Base-by-base conservation (phyloP, 1,140 invertebrate species). In the Vanessa tameamea region DNA sequence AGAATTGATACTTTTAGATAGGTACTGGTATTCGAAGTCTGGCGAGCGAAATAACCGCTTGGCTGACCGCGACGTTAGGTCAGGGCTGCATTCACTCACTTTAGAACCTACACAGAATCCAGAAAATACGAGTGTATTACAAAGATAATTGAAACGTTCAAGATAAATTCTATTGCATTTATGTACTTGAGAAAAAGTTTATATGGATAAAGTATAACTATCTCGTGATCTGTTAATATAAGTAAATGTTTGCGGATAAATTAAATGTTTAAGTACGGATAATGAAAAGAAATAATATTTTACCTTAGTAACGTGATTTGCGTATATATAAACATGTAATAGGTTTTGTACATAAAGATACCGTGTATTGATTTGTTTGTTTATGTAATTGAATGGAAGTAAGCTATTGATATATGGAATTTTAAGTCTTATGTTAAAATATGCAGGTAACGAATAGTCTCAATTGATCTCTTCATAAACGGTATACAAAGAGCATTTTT, bases 401-500 rank as follows among this genome's bases (percentile, higher is more conserved):
- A 11, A 43, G 37, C 7, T 43, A 43, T 43, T 43, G 37, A 43
- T 43, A 9, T 43, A 9, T 43, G 7, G 6, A 43, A 43, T 11
- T 2, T 43, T 43, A 6, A 43, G 3, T 26, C 15, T 13, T 48
- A 31, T 67, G 15, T 37, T 7, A 11, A 31, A 26, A 13, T 14
- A 13, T 26, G 20, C 55, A 59, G 55, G 20, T 59, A 59, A 59
- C 20, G 23, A 4, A 12, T 51, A 6, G 3, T 48, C 53, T 67
- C 47, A 47, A 66, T 72, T 73, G 65, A 43, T 43, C 48, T 75
- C 37, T 37, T 50, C 20, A 55, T 75, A 57, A 68, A 78, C 72
- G 78, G 80, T 82, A 79, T 61, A 72, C 69, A 79, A 71, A 53
- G 72, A 55, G 70, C n/a, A n/a, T n/a, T n/a, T n/a, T n/a, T n/a